A percentile compares a stretch with the other conserved stretches of the same genome.
Evolutionary conservation across 1,140 invertebrate genomes (phyloP).

Genomic region (Cecropterus lyciades): DNA sequence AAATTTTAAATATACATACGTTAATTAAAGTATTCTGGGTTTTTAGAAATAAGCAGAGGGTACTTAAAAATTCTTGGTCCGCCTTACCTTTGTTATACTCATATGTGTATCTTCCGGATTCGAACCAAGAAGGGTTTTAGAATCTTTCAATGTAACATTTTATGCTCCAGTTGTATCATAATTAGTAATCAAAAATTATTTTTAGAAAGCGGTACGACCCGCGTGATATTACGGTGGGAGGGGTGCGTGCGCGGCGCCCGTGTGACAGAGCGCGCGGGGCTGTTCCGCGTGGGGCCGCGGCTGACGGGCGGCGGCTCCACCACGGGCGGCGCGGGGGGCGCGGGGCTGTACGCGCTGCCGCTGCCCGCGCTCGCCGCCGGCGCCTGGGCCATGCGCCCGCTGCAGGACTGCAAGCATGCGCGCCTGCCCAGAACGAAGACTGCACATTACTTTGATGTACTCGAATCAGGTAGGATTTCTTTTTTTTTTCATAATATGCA

Average conservation of each 20-base stretch:
- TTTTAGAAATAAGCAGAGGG: no score
- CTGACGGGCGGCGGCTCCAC: constrained; percentile 60
- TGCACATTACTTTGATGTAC: constrained; percentile 72
- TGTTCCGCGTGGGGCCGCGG: constrained; percentile 70
- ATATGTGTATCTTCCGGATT: no score
- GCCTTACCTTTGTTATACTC: no score
- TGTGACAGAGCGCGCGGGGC: constrained; percentile 66
- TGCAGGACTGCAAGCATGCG: constrained; percentile 77
- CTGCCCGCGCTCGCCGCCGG: constrained; percentile 66
- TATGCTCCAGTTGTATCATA: no score
- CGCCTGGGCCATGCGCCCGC: constrained; percentile 76
- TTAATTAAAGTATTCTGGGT: no score
- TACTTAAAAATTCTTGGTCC: no score
- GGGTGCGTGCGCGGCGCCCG: constrained; percentile 69
- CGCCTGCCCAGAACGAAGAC: constrained; percentile 73
- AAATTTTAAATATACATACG: no score
- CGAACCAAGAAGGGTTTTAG: no score
- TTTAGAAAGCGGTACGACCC: constrained; percentile 74
- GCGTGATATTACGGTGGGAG: constrained; percentile 72
- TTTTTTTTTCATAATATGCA: no score
- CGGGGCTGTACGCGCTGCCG: constrained; percentile 73
- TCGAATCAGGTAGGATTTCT: constrained; percentile 62
- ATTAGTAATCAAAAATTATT: no score
- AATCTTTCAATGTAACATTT: no score
- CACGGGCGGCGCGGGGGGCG: constrained; percentile 68